Conservation (phyloP, 2,113 vertebrate genomes). For the Archocentrus centrarchus region DNA sequence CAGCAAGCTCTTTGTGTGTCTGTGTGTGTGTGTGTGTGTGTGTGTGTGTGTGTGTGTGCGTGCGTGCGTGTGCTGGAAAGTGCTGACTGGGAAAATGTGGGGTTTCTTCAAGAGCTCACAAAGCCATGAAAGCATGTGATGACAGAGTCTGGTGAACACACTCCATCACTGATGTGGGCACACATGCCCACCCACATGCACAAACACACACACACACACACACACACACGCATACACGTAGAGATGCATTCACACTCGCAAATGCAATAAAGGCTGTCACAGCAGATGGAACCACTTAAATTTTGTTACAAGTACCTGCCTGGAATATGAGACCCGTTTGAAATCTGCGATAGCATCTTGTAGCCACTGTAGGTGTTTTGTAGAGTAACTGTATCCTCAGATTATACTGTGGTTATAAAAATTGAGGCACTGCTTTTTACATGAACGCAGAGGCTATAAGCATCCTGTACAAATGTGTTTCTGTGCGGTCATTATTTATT, state of each 20-base stretch:
- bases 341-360: slow-evolving; percentile 14
- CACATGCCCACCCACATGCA: slow-evolving; percentile 16
- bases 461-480: neutral
- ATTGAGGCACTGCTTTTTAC: neutral
- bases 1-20: neutral
- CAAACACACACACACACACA: slow-evolving; percentile 13
- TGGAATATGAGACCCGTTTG: slow-evolving; percentile 43
- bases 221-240: neutral
- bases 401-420: slow-evolving; percentile 24
- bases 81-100: slow-evolving; percentile 71
- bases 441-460: neutral
- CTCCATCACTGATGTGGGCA: slow-evolving; percentile 56
- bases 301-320: slow-evolving; percentile 57
- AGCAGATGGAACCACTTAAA: slow-evolving; percentile 68
- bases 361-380: neutral
- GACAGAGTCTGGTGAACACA: slow-evolving; percentile 69
- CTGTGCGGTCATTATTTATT: neutral
- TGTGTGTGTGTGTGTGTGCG: neutral
- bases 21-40: neutral
- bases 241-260: slow-evolving; percentile 11
- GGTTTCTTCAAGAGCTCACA: slow-evolving; percentile 68
- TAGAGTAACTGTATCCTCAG: slow-evolving; percentile 9
- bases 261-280: slow-evolving; percentile 45
- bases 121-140: slow-evolving; percentile 70
- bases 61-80: slow-evolving; percentile 39